phyloP scores from a whole-genome alignment of 2,888 invertebrate species.

The Willowsia nigromaculata region DNA sequence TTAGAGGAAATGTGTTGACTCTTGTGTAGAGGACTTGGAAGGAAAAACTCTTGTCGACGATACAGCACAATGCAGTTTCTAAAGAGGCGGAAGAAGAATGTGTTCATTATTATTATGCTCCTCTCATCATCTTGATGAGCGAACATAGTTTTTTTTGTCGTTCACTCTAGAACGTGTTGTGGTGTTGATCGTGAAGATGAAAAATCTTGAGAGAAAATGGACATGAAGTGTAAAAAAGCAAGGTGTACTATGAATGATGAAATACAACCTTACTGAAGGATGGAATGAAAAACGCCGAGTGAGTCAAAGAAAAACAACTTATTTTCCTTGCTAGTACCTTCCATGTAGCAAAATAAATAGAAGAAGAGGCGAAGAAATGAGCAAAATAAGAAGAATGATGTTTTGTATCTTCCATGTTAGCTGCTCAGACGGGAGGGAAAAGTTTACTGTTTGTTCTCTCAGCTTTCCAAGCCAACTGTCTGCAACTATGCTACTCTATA shows the following conservation, averaged over 20 bases:
- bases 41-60: neutral
- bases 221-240: too few species aligned
- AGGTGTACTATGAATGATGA: too few species aligned
- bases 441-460: neutral
- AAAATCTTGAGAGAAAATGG: too few species aligned
- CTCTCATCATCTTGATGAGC: neutral
- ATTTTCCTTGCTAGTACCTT: too few species aligned
- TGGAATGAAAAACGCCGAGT: too few species aligned
- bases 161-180: too few species aligned
- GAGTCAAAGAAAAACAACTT: too few species aligned
- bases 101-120: neutral
- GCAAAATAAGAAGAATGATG: neutral
- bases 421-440: neutral
- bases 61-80: neutral
- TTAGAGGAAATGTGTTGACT: slow-evolving; percentile 4
- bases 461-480: neutral
- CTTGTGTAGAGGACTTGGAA: neutral
- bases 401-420: slow-evolving; percentile 1
- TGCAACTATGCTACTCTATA: neutral
- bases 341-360: neutral
- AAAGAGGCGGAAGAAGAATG: neutral
- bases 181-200: too few species aligned
- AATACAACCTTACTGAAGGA: too few species aligned
- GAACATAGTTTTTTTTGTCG: neutral
- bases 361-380: neutral